phyloP scores from a whole-genome alignment of 2,113 vertebrate genomes.

The Oenanthe oenanthe region DNA sequence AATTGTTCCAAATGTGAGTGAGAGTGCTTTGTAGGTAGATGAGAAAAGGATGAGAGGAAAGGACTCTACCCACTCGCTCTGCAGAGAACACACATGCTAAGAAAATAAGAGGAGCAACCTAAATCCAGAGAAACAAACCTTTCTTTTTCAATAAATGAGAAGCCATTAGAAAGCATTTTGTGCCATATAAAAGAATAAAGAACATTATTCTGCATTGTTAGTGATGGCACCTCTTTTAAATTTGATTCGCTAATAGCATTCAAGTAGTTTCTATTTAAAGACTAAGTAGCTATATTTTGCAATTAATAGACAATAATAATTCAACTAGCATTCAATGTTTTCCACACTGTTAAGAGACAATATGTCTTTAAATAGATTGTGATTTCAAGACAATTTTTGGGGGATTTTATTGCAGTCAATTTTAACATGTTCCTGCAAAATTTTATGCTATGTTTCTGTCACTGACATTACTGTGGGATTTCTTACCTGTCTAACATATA shows the following conservation, averaged over 20 bases:
- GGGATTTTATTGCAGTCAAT: not conserved
- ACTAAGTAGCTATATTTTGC: conserved; percentile 12
- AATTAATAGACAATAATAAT: conserved; percentile 32
- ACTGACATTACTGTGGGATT: not conserved
- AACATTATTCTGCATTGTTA: conserved; percentile 41
- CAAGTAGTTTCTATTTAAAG: conserved; percentile 50
- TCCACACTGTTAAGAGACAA: conserved; percentile 2
- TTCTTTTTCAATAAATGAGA: not conserved
- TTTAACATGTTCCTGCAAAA: not conserved
- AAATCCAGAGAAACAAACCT: not conserved
- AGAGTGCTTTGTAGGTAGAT: not conserved
- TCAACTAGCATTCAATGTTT: conserved; percentile 22
- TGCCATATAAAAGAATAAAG: conserved; percentile 2
- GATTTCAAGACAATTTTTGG: not conserved
- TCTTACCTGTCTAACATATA: not conserved
- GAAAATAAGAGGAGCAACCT: not conserved
- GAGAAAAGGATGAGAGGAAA: not conserved
- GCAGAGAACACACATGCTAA: not conserved
- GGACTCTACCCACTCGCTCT: not conserved
- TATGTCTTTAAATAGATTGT: conserved; percentile 21
- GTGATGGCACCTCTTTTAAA: conserved; percentile 42
- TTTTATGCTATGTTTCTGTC: not conserved
- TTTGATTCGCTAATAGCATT: conserved; percentile 33
- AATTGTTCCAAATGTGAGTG: not conserved
- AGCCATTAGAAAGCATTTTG: not conserved